Base-by-base conservation (phyloP, 2,113 vertebrate species). In the Tragelaphus imberbis region DNA sequence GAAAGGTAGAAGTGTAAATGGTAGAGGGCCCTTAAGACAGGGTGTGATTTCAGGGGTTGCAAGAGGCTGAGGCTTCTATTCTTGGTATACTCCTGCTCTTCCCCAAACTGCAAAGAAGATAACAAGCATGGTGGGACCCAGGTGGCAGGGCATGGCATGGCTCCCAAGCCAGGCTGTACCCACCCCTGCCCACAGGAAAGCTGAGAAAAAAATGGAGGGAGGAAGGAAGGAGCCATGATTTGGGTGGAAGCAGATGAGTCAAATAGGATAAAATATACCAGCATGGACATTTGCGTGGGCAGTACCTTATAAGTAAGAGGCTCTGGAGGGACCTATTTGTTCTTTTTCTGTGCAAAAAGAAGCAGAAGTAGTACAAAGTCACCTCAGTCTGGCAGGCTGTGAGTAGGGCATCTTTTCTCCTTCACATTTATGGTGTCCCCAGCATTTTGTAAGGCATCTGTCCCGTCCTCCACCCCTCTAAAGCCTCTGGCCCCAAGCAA, bases 111-210 rank as follows among this genome's bases (percentile, higher is more conserved):
- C 51, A 59, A 90, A 96, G 87, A 84, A 77, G 81, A 93, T 92
- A 95, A 96, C 23, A 51, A 95, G 95, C 58, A n/a, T 6, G 82
- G 59, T 97, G 82, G 93, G 85, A 97, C 94, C 68, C 95, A 97
- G 97, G 96, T 95, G 97, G 89, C 84, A 96, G 92, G 96, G 90
- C 82, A 96, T 51, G 77, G 90, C 2, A 7, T 68, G 44, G 61
- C 36, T 95, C 88, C 88, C 40, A 59, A 94, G 80, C 58, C 87
- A 96, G 80, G 75, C 89, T 94, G 86, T 97, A 90, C 65, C 95
- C 87, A 80, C 55, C 79, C 59, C 58, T 88, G 84, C 86, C 80
- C 90, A 92, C 58, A 88, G 79, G 90, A 97, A 95, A 97, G 75
- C 56, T 58, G 56, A 82, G 95, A 65, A 47, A 85, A 65, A 55